Evolutionary conservation across 2,888 invertebrate species (phyloP).

Genomic region (Pollenia griseotomentosa): DNA sequence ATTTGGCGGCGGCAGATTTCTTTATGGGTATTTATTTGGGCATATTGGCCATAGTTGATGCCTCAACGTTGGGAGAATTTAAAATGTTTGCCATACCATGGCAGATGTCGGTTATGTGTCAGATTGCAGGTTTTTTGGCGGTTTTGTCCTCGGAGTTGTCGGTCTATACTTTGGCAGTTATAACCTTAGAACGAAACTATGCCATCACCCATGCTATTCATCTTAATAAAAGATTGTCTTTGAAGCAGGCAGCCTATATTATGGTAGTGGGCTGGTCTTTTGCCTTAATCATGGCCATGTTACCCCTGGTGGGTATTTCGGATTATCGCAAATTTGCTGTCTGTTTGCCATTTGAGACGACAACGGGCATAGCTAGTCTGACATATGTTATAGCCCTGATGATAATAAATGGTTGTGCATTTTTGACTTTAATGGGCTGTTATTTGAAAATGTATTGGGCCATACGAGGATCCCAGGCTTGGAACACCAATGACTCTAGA

Average conservation of each 20-base stretch:
- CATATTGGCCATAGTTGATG: constrained; percentile 97
- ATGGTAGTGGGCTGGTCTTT: constrained; percentile 98
- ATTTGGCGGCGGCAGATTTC: constrained; percentile 98
- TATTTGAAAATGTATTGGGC: constrained; percentile 99
- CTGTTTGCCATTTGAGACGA: constrained; percentile 97
- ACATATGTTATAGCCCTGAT: constrained; percentile 96
- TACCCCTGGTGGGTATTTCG: constrained; percentile 96
- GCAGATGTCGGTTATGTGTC: constrained; percentile 98
- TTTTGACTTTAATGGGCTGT: constrained; percentile 97
- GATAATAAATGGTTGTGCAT: constrained; percentile 96
- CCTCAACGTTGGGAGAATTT: constrained; percentile 97
- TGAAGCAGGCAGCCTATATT: constrained; percentile 95
- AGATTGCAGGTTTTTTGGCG: constrained; percentile 96
- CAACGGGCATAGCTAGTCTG: constrained; percentile 89
- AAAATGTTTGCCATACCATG: constrained; percentile 98
- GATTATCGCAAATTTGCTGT: constrained; percentile 98
- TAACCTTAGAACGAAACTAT: constrained; percentile 97
- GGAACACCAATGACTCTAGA: constrained; percentile 98
- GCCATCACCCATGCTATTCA: constrained; percentile 99
- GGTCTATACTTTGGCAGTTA: constrained; percentile 97
- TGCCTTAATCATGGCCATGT: constrained; percentile 92
- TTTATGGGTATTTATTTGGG: constrained; percentile 98
- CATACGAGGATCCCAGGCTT: constrained; percentile 97
- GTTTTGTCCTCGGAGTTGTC: constrained; percentile 97
- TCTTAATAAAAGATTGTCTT: constrained; percentile 95